Evolutionary conservation across 2,888 invertebrate genomes (phyloP), one percentile per base, ranked within the genome.

Genomic region (Meiosimyza decipiens): DNA sequence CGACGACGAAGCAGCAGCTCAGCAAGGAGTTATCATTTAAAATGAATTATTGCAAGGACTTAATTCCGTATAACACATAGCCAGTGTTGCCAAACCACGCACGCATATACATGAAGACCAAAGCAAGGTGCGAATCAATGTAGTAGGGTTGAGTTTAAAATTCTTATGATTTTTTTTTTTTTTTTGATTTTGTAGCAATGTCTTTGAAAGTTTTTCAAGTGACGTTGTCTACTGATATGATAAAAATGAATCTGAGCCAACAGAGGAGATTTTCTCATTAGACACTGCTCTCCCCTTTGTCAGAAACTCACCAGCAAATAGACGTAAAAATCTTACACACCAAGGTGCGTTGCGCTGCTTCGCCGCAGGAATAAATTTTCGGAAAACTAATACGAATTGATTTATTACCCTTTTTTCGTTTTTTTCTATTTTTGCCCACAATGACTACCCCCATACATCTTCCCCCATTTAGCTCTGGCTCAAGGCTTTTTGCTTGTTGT

Each of bases 331-430:
- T 74, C 72, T 72, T 71, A 52, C 59, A 4, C 51, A 55, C 69
- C 52, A 71, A 55, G 65, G 33, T 69, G 71, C 67, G 28, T 63
- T 47, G 49, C 28, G 47, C 70, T 74, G 73, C 73, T 77, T 79
- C 82, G 82, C 84, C 83, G 83, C 83, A 84, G 84, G 85, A 84
- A 84, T 83, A 84, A 84, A 83, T 84, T 84, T 83, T 82, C 83
- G 70, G 84, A 84, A 85, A 85, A 85, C 84, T 84, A 84, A 84
- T 84, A 84, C 84, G 84, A 84, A 85, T 84, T 84, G 84, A 84
- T 84, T 84, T 84, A 84, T 85, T 85, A 81, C 82, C 76, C 80
- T 78, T 78, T 78, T 77, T 76, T 75, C 77, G 77, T 76, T 74
- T 70, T 77, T 73, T 76, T 28, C 74, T 77, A 75, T 76, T 74